Conservation (phyloP, 2,113 vertebrate species). For the Brachionichthys hirsutus region DNA sequence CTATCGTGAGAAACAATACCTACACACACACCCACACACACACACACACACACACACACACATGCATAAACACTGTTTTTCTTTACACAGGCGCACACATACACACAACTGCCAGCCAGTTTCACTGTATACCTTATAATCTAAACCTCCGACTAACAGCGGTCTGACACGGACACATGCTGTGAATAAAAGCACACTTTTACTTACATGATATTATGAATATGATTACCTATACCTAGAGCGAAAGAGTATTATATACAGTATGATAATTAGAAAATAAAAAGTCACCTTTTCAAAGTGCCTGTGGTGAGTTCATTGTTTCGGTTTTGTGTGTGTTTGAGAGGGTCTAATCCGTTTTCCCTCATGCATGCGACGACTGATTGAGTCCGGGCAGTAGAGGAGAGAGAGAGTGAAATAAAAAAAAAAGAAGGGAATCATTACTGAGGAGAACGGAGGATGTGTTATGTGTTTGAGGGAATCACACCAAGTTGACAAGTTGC, state of each 20-base stretch:
- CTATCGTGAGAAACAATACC: slow-evolving; percentile 36
- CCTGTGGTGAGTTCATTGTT: slow-evolving; percentile 53
- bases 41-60: slow-evolving; percentile 26
- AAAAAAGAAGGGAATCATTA: background rate
- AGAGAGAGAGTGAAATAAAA: no score
- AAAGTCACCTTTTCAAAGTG: slow-evolving; percentile 73
- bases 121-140: slow-evolving; percentile 75
- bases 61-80: background rate
- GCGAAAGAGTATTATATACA: slow-evolving; percentile 74
- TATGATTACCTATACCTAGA: slow-evolving; percentile 75
- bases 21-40: slow-evolving; percentile 35
- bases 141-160: slow-evolving; percentile 74
- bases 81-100: slow-evolving; percentile 23
- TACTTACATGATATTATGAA: slow-evolving; percentile 76
- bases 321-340: slow-evolving; percentile 9
- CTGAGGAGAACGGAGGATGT: no score
- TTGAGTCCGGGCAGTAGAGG: background rate
- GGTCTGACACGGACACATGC: slow-evolving; percentile 68
- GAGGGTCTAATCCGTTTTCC: no score
- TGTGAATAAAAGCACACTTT: slow-evolving; percentile 79
- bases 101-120: slow-evolving; percentile 65
- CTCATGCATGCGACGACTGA: no score
- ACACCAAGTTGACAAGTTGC: background rate
- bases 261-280: slow-evolving; percentile 74
- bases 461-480: background rate